Evolutionary conservation across 2,888 invertebrate genomes (phyloP).

Genomic region (Thecophora atra): DNA sequence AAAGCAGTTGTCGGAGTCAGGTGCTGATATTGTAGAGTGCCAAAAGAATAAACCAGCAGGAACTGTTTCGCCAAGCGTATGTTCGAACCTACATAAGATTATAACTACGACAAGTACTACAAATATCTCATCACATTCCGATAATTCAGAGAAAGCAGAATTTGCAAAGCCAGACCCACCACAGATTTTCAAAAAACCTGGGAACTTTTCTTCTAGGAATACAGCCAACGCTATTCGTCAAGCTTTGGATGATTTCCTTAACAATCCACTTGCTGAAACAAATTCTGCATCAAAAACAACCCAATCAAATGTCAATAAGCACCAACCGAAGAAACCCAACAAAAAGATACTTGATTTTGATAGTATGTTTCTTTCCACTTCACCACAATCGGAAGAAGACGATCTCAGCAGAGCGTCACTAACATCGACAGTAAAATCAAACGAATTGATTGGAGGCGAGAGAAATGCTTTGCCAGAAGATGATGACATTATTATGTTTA

Average conservation of each 20-base stretch:
- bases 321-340: background rate
- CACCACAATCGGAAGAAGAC: conserved; percentile 8
- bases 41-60: conserved; percentile 30
- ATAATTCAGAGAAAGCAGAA: background rate
- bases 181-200: background rate
- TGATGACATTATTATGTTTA: conserved; percentile 8
- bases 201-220: background rate
- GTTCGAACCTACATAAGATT: background rate
- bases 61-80: conserved; percentile 24
- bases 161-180: background rate
- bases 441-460: background rate
- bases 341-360: conserved; percentile 16
- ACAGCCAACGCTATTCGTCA: background rate
- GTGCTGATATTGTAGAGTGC: conserved; percentile 33
- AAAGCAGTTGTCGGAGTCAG: background rate
- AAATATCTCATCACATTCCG: background rate
- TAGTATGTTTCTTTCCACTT: conserved; percentile 5
- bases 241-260: conserved; percentile 1
- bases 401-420: background rate
- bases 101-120: background rate
- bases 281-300: background rate
- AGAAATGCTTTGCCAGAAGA: background rate
- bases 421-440: background rate
- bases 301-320: background rate
- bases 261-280: background rate